Evolutionary conservation across 2,888 invertebrate genomes (phyloP), one percentile per base, ranked within the genome.

Genomic region (Noctua fimbriata): DNA sequence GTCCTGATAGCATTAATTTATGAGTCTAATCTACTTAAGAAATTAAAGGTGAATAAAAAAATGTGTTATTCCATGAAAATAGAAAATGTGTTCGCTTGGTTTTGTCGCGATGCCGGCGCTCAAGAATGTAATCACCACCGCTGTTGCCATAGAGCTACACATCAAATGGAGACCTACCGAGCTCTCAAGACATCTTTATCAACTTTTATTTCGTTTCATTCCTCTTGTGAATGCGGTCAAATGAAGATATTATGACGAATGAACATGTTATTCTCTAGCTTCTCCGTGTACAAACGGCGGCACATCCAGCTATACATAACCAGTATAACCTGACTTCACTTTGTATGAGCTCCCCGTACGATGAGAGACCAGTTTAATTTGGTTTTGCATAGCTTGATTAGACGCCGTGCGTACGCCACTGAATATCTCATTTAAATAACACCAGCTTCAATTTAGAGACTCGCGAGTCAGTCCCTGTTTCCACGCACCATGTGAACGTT

Each of bases 371-470:
- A n/a, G n/a, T n/a, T n/a, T n/a, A n/a, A n/a, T n/a, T n/a, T n/a
- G n/a, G n/a, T n/a, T n/a, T n/a, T n/a, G n/a, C n/a, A n/a, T n/a
- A n/a, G n/a, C n/a, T n/a, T n/a, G n/a, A n/a, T n/a, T n/a, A n/a
- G n/a, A n/a, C n/a, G n/a, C n/a, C n/a, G n/a, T n/a, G n/a, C n/a
- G n/a, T n/a, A 18, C 9, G 0, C 66, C 24, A 69, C 21, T 86
- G 83, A 67, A 77, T 65, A 58, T 65, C 66, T 60, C 12, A 83
- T 87, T 79, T 73, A 67, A 83, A 86, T 79, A 73, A 69, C n/a
- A 60, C 73, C 73, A 47, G 66, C 44, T 69, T 47, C 65, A 73
- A 63, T 58, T 36, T 65, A 36, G 24, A 12, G 47, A 65, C 58
- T 36, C 1, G 41, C 16, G 3, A 36, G 28, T 65, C 58, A 73